Conservation (phyloP, 2,113 vertebrate genomes). For the Plecotus auritus region DNA sequence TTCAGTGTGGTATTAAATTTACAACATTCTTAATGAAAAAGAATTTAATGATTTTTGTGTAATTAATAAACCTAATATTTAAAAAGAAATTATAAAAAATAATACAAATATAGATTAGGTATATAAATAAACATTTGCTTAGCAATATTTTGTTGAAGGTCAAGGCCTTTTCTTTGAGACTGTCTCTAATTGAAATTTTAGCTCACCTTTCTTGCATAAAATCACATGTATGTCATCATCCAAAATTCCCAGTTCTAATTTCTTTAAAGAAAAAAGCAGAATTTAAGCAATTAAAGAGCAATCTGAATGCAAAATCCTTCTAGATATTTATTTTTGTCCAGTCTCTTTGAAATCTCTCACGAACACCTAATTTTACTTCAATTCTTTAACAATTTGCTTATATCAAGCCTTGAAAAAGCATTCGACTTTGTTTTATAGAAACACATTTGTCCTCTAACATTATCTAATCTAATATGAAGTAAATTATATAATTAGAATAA, state of each 20-base stretch:
- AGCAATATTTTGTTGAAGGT: neutral
- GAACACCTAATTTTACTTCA: neutral
- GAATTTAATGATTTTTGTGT: neutral
- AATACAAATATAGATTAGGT: neutral
- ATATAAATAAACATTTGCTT: neutral
- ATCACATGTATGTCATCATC: neutral
- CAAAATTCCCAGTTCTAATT: neutral
- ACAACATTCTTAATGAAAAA: neutral
- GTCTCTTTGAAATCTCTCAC: neutral
- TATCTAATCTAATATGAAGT: neutral
- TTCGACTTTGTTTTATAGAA: neutral
- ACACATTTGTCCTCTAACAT: neutral
- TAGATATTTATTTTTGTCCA: neutral
- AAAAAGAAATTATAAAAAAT: neutral
- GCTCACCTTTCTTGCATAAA: neutral
- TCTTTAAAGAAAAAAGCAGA: neutral
- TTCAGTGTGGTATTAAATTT: neutral
- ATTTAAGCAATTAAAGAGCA: neutral
- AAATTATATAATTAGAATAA: neutral
- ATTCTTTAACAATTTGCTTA: neutral
- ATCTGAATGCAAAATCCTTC: neutral
- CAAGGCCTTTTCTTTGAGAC: neutral
- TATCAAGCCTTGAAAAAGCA: neutral
- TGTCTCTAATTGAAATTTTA: neutral
- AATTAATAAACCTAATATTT: neutral